These are phyloP conservation scores for Chesias legatella DNA, from an alignment of 2,888 invertebrate genomes.

Conservation along the genomic window DNA sequence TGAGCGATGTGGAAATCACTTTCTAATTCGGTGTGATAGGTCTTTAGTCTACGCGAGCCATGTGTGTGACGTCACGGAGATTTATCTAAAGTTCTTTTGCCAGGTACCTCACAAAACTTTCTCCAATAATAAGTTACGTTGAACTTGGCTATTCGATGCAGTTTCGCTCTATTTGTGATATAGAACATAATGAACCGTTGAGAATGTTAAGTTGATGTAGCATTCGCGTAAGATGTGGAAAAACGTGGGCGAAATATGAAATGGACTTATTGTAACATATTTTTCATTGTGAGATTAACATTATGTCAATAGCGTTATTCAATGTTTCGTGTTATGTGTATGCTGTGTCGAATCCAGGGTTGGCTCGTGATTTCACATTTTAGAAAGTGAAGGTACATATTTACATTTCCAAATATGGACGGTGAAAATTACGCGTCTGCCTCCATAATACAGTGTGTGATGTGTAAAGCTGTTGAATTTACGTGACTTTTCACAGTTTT, in stretches of 20 bases:
- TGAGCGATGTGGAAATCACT: constrained; percentile 21
- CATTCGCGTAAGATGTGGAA: constrained; percentile 26
- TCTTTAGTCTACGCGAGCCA: constrained; percentile 3
- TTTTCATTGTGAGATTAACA: constrained; percentile 34
- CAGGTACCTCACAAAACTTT: constrained; percentile 7
- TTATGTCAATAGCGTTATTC: constrained; percentile 40
- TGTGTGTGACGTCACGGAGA: constrained; percentile 3
- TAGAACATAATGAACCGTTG: constrained; percentile 47
- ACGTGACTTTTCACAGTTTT: constrained; percentile 45
- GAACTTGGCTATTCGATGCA: constrained; percentile 39
- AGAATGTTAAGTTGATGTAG: constrained; percentile 41
- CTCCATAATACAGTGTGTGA: no score
- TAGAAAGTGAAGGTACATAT: constrained; percentile 75
- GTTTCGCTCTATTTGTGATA: constrained; percentile 57
- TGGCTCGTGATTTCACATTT: constrained; percentile 63
- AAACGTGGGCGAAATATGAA: constrained; percentile 24
- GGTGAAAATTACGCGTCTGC: constrained; percentile 38
- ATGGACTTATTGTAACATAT: constrained; percentile 18
- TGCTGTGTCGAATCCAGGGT: constrained; percentile 50
- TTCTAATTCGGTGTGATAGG: constrained; percentile 29
- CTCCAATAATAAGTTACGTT: constrained; percentile 20
- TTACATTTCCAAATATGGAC: constrained; percentile 57
- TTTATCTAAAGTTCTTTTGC: neutral
- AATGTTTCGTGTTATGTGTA: constrained; percentile 34
- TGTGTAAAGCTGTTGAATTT: constrained; percentile 51